Percentiles rank a stretch among this genome's conserved stretches.
Conservation (phyloP, 2,797 vertebrate species). For the Cossypha dichroa region DNA sequence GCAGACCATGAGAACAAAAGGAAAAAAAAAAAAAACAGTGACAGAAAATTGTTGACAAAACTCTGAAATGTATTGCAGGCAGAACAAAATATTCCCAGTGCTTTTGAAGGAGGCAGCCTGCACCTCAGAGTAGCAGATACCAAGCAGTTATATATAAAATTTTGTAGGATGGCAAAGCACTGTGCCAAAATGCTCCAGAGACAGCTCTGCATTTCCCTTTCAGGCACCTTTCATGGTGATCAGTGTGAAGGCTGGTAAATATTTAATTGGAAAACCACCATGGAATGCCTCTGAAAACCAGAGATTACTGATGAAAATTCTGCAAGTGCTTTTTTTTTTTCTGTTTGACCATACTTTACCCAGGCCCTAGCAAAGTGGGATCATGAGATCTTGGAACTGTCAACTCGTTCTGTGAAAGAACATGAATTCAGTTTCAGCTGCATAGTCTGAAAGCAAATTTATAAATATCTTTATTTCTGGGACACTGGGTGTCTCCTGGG, state of each 20-base stretch:
- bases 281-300: background rate
- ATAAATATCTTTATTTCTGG: background rate
- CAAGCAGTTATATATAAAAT: background rate
- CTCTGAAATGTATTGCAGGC: background rate
- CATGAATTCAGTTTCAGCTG: background rate
- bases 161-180: background rate
- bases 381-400: background rate
- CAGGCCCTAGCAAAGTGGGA: background rate
- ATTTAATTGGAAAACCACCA: background rate
- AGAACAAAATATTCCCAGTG: background rate
- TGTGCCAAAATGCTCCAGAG: background rate
- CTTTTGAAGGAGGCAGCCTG: background rate
- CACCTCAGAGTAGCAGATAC: background rate
- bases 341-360: background rate
- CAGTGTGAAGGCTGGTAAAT: background rate
- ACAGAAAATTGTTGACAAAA: background rate
- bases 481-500: background rate
- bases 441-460: background rate
- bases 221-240: background rate
- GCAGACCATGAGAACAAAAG: background rate
- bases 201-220: background rate
- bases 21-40: background rate
- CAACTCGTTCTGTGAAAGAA: background rate
- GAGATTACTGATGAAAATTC: background rate
- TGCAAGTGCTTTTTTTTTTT: background rate